Conservation (phyloP, 2,797 vertebrate genomes). For the Phrynocephalus guinanensis region DNA sequence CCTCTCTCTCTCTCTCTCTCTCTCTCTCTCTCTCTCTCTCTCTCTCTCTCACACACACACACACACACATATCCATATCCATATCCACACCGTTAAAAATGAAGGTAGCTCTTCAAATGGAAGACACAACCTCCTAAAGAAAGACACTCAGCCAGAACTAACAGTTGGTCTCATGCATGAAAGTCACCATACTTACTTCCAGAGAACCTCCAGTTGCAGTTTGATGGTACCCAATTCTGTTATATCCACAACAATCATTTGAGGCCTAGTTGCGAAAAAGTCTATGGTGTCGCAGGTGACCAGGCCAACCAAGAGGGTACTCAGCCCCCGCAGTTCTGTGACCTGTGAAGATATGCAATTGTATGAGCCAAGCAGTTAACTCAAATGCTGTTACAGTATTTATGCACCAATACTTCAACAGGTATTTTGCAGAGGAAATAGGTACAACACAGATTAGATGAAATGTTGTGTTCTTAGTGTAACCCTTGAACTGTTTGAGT, state of each 20-base stretch:
- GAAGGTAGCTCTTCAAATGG: too few species aligned
- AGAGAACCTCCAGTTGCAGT: slow-evolving; percentile 92
- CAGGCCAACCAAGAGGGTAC: slow-evolving; percentile 88
- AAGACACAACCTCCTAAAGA: too few species aligned
- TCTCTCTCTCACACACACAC: too few species aligned
- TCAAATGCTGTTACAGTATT: not conserved
- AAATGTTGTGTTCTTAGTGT: not conserved
- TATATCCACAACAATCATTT: slow-evolving; percentile 92
- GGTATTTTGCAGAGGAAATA: not conserved
- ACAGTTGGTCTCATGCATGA: not conserved
- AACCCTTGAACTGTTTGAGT: too few species aligned
- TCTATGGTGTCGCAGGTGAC: slow-evolving; percentile 88
- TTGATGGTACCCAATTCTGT: slow-evolving; percentile 98
- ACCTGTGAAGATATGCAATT: slow-evolving; percentile 79
- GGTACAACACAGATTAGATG: not conserved
- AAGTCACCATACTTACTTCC: slow-evolving; percentile 85
- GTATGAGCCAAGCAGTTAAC: not conserved
- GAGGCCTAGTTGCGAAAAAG: slow-evolving; percentile 89
- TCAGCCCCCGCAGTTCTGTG: slow-evolving; percentile 90
- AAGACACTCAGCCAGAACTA: not conserved
- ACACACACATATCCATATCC: too few species aligned
- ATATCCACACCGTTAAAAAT: too few species aligned
- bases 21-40: too few species aligned
- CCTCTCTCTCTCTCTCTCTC: too few species aligned
- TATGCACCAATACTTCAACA: too few species aligned